phyloP scores from a whole-genome alignment of 2,888 invertebrate genomes.

The Agrotis segetum region DNA sequence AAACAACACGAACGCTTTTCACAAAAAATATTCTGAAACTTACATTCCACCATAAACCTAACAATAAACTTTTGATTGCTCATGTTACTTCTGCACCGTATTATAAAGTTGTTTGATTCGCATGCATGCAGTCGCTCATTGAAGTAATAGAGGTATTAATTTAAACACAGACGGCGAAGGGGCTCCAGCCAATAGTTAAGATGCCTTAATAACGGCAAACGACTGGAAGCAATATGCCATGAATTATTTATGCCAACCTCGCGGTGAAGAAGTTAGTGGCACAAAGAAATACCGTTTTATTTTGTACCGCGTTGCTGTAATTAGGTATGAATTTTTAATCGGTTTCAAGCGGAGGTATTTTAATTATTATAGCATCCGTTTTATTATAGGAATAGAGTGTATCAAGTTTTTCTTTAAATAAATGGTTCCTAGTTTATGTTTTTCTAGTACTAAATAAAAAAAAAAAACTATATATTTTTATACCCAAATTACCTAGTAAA shows the following conservation, averaged over 20 bases:
- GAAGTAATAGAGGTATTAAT: slow-evolving; percentile 84
- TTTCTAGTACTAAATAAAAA: too few relatives aligned
- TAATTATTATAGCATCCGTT: background rate
- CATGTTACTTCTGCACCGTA: slow-evolving; percentile 48
- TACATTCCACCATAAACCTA: slow-evolving; percentile 13
- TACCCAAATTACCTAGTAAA: too few relatives aligned
- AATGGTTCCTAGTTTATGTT: too few relatives aligned
- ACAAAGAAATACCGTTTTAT: slow-evolving; percentile 51
- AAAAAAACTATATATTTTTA: too few relatives aligned
- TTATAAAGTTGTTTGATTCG: slow-evolving; percentile 73
- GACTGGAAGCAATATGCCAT: slow-evolving; percentile 71
- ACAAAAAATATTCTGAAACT: slow-evolving; percentile 15
- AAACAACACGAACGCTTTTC: background rate
- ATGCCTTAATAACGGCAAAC: slow-evolving; percentile 74
- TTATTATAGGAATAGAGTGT: background rate
- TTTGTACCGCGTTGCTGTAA: slow-evolving; percentile 38
- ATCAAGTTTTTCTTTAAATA: too few relatives aligned
- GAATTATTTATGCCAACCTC: slow-evolving; percentile 71
- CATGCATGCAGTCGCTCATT: slow-evolving; percentile 75
- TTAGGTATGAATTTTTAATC: slow-evolving; percentile 37
- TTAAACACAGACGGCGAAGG: slow-evolving; percentile 74
- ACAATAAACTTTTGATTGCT: slow-evolving; percentile 47
- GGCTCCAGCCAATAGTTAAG: slow-evolving; percentile 74
- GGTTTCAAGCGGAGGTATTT: slow-evolving; percentile 1
- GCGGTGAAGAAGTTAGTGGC: slow-evolving; percentile 35